Conservation (phyloP, 2,797 vertebrate genomes). For the Lepidocolaptes lacrymiger region DNA sequence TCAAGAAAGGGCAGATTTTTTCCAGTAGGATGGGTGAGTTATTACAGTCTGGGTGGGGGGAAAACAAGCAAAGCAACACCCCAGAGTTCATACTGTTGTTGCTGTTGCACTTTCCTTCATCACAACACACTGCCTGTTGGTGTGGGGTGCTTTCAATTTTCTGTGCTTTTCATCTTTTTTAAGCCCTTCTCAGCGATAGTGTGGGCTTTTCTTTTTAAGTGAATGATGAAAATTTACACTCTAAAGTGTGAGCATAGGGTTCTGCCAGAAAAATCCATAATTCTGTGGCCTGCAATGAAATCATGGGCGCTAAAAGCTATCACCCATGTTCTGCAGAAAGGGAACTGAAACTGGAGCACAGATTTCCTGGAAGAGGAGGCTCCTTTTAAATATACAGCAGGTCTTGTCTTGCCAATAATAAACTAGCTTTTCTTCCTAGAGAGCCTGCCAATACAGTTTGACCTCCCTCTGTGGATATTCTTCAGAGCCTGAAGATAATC, state of each 20-base stretch:
- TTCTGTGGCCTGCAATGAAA: not conserved
- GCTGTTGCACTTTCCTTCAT: not conserved
- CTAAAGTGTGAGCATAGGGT: not conserved
- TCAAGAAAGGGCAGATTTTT: not conserved
- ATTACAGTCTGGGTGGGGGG: fast-evolving
- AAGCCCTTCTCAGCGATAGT: not conserved
- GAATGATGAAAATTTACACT: not conserved
- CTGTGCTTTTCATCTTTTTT: slow-evolving; percentile 8
- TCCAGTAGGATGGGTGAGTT: not conserved
- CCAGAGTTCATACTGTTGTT: not conserved
- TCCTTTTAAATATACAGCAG: slow-evolving; percentile 14
- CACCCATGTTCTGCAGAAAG: not conserved
- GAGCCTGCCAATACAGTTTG: not conserved
- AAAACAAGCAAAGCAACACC: not conserved
- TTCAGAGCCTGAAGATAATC: not conserved
- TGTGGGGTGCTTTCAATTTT: not conserved
- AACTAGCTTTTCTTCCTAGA: not conserved
- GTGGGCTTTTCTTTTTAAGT: slow-evolving; percentile 1
- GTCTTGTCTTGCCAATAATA: not conserved
- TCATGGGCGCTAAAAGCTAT: not conserved
- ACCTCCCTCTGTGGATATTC: not conserved
- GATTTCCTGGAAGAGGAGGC: not conserved
- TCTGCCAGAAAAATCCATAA: slow-evolving; percentile 32
- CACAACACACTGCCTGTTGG: not conserved
- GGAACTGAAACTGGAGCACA: not conserved